Evolutionary conservation across 2,113 vertebrate species (phyloP), one percentile per base, ranked within the genome.

Genomic region (Cyanocitta stelleri): DNA sequence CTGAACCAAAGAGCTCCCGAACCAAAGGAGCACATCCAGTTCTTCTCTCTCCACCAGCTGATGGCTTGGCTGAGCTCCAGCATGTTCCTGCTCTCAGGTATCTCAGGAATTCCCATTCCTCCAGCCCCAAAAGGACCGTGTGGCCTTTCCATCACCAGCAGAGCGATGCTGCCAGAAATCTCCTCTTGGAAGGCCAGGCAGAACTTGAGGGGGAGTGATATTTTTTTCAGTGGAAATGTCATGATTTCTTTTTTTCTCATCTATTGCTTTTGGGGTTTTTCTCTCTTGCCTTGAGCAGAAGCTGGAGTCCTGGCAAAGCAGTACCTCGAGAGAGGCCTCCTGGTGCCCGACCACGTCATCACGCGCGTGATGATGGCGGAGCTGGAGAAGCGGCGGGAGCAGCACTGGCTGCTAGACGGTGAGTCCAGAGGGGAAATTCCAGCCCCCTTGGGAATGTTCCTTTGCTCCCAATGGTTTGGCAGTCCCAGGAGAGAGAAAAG

Each of bases 401-500:
- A 99, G 94, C 99, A 97, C 97, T 99, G 99, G 99, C 95, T 99
- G 13, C 97, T 99, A 0, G 99, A 99, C 0, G 99, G 99, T 99
- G 98, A 97, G 98, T 78, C 23, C 39, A 2, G 29, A 13, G 0
- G 5, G 35, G 43, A 37, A 55, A 74, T 12, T 67, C 61, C 64
- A 17, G 30, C 72, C 44, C 24, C 11, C 11, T 51, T 29, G 7
- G 21, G n/a, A 12, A 20, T 6, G 0, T 19, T 11, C 1, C 30
- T 62, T 14, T 71, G 43, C 33, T 84, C 55, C 62, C 16, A 0
- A 8, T 6, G 46, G 23, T 29, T 66, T 80, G 68, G n/a, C 71
- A 83, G 59, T 29, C 22, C 58, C 63, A 26, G n/a, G 30, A 46
- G 51, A 21, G n/a, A 35, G 18, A 14, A 59, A 3, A 81, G 39